Evolutionary conservation across 2,797 vertebrate species (phyloP), one percentile per base, ranked within the genome.

Genomic region (Perodicticus potto): DNA sequence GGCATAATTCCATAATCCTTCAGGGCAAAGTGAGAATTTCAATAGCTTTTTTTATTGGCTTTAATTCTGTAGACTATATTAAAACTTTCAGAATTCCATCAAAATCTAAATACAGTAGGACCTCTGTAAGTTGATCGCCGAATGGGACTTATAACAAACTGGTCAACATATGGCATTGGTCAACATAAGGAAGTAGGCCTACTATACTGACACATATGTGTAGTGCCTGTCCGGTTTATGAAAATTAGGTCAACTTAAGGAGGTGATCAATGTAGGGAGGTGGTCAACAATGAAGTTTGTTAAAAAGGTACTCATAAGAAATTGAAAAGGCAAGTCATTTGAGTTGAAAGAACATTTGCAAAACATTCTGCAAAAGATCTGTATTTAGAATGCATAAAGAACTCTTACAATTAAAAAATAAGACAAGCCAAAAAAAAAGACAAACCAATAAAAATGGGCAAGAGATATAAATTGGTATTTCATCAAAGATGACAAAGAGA

Each of bases 291-390:
- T 53, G 49, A 53, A 53, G 73, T 85, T 74, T 80, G 12, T 77
- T 91, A 59, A 91, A 95, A 96, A 96, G 93, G 94, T 16, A 96
- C 4, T 82, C 22, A 69, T 70, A 91, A 59, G 63, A 89, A 94
- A 88, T 70, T 70, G 34, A 17, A 96, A 95, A 95, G 10, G 4
- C 9, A 80, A 93, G 25, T 55, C 59, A 81, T 0, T 40, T 40
- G 59, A 40, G 69, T 19, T 61, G 22, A 77, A 19, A 83, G 43
- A 74, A 78, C 10, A 85, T 40, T 19, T 93, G 40, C 29, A 96
- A 94, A 89, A 78, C 29, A 59, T 67, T 91, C 32, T 86, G 29
- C 45, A 96, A 90, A 78, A 49, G 40, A 61, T 25, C 23, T 89
- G 27, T 91, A 63, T 74, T 32, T 78, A 43, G 2, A 84, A 69